These are phyloP conservation scores for Cheilosia soror DNA, from an alignment of 2,888 invertebrate genomes.

Conservation along the genomic window DNA sequence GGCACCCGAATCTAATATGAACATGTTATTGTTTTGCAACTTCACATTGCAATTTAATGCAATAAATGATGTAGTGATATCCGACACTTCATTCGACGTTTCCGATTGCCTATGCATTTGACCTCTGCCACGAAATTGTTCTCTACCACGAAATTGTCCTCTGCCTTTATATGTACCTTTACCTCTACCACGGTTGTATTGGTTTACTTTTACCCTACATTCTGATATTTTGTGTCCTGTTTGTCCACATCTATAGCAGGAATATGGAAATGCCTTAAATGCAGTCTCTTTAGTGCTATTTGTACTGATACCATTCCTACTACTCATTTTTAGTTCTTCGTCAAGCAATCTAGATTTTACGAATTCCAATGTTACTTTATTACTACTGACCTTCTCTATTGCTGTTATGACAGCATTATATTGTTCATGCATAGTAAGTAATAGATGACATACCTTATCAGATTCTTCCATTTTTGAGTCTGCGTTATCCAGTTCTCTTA, in stretches of 20 bases:
- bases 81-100: too few relatives aligned
- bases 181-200: too few relatives aligned
- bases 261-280: neutral
- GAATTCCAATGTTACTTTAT: neutral
- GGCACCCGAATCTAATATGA: neutral
- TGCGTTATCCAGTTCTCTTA: neutral
- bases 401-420: neutral
- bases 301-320: neutral
- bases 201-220: too few relatives aligned
- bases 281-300: neutral
- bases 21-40: neutral
- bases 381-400: neutral
- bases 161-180: too few relatives aligned
- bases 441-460: conserved; percentile 1
- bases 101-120: too few relatives aligned
- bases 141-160: too few relatives aligned
- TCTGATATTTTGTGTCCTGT: neutral
- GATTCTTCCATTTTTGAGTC: neutral
- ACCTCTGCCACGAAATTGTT: too few relatives aligned
- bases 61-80: neutral
- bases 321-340: neutral
- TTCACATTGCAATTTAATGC: neutral
- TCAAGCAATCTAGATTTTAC: conserved; percentile 1
- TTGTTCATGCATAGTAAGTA: neutral
- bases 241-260: neutral